Percentiles rank a stretch among this genome's conserved stretches.
These are phyloP conservation scores for Laupala kohalensis DNA, from an alignment of 1,140 invertebrate genomes.

Conservation along the genomic window DNA sequence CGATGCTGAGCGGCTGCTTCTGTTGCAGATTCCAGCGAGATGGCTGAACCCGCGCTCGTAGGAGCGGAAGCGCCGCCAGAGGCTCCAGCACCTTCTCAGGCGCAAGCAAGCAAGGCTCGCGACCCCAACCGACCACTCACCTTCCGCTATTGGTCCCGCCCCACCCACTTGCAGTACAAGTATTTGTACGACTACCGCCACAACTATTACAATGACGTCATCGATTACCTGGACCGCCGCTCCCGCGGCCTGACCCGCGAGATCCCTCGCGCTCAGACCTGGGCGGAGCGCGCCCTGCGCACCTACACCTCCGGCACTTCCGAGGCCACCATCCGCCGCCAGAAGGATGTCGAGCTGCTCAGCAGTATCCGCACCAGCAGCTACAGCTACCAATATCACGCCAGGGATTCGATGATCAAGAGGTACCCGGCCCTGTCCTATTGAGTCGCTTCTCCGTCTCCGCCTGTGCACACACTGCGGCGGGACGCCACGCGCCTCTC, in stretches of 20 bases:
- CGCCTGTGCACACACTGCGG: too few species aligned
- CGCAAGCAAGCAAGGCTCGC: slow-evolving; percentile 32
- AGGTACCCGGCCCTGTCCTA: slow-evolving; percentile 7
- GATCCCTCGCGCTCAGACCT: slow-evolving; percentile 59
- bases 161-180: slow-evolving; percentile 57
- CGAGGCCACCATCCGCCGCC: slow-evolving; percentile 23
- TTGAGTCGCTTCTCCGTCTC: not conserved
- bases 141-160: slow-evolving; percentile 25
- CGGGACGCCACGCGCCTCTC: not conserved
- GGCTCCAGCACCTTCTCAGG: slow-evolving; percentile 16
- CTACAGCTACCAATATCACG: slow-evolving; percentile 13
- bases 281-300: slow-evolving; percentile 62
- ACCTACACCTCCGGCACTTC: slow-evolving; percentile 38
- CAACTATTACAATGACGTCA: slow-evolving; percentile 73
- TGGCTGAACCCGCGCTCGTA: not conserved
- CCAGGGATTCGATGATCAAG: slow-evolving; percentile 11
- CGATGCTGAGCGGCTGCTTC: not conserved
- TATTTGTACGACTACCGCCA: slow-evolving; percentile 66
- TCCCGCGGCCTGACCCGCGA: slow-evolving; percentile 52
- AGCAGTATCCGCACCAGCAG: slow-evolving; percentile 24
- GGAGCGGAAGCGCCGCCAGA: slow-evolving; percentile 11
- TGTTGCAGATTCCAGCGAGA: not conserved
- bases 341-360: slow-evolving; percentile 27
- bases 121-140: slow-evolving; percentile 32
- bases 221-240: slow-evolving; percentile 63